A percentile compares a stretch with the other conserved stretches of the same genome.
Evolutionary conservation across 2,113 vertebrate genomes (phyloP).

Genomic region (Pseudopodoces humilis): DNA sequence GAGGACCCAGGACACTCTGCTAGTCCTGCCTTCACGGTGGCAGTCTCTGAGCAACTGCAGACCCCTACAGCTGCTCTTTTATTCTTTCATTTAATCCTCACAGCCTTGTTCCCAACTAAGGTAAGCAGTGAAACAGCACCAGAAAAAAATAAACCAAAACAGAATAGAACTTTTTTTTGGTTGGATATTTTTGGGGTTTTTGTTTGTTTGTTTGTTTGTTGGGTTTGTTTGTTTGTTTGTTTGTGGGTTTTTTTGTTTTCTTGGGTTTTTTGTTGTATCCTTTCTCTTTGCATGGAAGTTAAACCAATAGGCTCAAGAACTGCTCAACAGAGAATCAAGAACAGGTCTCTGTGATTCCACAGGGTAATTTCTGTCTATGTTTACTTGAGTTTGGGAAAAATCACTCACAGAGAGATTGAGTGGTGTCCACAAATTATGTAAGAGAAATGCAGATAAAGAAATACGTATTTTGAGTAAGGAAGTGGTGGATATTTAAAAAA

Average conservation of each 20-base stretch:
- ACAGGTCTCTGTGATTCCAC: background rate
- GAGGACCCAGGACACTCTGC: background rate
- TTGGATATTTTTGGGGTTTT: fast-evolving
- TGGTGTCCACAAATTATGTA: background rate
- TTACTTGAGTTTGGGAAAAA: background rate
- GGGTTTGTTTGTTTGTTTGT: background rate
- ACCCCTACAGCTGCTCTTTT: background rate
- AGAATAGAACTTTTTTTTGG: background rate
- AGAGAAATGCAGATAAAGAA: background rate
- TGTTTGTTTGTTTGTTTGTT: background rate
- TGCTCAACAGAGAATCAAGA: background rate
- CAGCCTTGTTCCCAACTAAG: background rate
- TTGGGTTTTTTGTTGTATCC: background rate
- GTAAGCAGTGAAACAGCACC: background rate
- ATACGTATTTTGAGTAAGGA: background rate
- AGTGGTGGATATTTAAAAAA: background rate
- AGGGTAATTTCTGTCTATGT: background rate
- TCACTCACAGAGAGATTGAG: background rate
- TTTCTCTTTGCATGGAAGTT: background rate
- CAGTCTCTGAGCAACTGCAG: background rate
- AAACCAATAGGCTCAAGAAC: background rate
- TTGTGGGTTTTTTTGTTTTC: background rate
- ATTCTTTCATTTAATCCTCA: background rate
- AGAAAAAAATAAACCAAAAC: background rate
- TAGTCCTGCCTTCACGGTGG: background rate